Evolutionary conservation across 2,113 vertebrate genomes (phyloP).

Genomic region (Proteles cristata): DNA sequence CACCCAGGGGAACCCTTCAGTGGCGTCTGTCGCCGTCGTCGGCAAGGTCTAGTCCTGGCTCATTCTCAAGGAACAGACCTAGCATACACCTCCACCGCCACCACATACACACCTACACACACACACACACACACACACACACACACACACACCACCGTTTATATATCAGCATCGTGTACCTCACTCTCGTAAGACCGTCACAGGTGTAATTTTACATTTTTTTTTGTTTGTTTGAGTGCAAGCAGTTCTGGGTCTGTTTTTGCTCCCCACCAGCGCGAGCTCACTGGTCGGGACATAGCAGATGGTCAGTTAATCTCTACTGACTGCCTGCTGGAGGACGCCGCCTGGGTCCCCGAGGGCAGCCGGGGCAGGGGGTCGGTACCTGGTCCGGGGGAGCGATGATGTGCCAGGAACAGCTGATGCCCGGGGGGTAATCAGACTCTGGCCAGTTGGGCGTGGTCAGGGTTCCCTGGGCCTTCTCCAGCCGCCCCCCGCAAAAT

Average conservation of each 20-base stretch:
- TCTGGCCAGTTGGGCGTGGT: constrained; percentile 96
- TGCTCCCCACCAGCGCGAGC: not conserved
- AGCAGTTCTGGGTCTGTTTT: constrained; percentile 46
- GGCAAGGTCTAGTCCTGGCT: not conserved
- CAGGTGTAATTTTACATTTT: constrained; percentile 16
- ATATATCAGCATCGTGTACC: not conserved
- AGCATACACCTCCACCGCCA: not conserved
- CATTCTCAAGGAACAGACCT: not conserved
- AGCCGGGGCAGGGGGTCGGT: not conserved
- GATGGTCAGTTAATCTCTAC: not conserved
- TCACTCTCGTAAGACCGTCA: not conserved
- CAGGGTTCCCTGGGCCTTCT: constrained; percentile 90
- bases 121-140: not conserved
- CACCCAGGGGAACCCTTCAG: not conserved
- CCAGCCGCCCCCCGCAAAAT: constrained; percentile 93
- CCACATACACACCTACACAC: not conserved
- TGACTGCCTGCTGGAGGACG: not conserved
- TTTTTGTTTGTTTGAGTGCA: constrained; percentile 1
- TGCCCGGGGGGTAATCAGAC: constrained; percentile 93
- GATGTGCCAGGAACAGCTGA: constrained; percentile 97
- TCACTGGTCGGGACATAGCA: constrained; percentile 12
- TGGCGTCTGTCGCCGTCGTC: not conserved
- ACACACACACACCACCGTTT: not conserved
- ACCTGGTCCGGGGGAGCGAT: constrained; percentile 91
- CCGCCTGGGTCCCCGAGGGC: not conserved